Evolutionary conservation across 30 jellyfish, hydroid and myxozoan genomes (phyloP).

Genomic region (Catostylus mosaicus): DNA sequence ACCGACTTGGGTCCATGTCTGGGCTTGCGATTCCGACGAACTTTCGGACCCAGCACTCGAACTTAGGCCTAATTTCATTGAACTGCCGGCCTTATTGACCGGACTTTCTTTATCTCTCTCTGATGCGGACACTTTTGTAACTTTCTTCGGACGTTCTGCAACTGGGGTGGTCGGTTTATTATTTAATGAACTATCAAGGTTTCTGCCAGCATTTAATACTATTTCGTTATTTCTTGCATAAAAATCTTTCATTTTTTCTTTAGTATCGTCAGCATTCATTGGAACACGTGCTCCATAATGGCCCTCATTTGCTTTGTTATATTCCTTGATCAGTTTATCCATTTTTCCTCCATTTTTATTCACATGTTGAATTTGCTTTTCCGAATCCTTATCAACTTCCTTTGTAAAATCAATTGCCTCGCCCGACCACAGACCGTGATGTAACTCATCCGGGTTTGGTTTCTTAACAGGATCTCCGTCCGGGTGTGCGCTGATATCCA

Average conservation of each 20-base stretch:
- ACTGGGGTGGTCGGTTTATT: not conserved
- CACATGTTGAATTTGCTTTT: constrained; percentile 20
- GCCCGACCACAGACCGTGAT: constrained; percentile 54
- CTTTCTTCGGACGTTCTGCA: not conserved
- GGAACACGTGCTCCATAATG: constrained; percentile 4
- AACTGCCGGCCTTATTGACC: not conserved
- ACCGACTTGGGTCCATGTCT: constrained; percentile 2
- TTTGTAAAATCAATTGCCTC: constrained; percentile 24
- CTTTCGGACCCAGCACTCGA: constrained; percentile 10
- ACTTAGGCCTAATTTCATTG: constrained; percentile 7
- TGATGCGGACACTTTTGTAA: not conserved
- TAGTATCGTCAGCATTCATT: constrained; percentile 24
- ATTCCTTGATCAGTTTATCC: not conserved
- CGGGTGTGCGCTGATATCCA: not conserved
- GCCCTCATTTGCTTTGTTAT: constrained; percentile 4
- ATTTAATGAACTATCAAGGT: not conserved
- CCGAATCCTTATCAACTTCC: constrained; percentile 10
- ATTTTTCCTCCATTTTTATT: constrained; percentile 16
- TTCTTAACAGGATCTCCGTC: constrained; percentile 29
- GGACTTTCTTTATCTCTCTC: not conserved
- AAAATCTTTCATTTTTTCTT: constrained; percentile 36
- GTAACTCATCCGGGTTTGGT: constrained; percentile 57
- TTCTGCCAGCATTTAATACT: constrained; percentile 1
- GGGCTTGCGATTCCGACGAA: constrained; percentile 3
- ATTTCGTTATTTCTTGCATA: constrained; percentile 19